Conservation (phyloP, 2,113 vertebrate genomes). For the Verasper variegatus region DNA sequence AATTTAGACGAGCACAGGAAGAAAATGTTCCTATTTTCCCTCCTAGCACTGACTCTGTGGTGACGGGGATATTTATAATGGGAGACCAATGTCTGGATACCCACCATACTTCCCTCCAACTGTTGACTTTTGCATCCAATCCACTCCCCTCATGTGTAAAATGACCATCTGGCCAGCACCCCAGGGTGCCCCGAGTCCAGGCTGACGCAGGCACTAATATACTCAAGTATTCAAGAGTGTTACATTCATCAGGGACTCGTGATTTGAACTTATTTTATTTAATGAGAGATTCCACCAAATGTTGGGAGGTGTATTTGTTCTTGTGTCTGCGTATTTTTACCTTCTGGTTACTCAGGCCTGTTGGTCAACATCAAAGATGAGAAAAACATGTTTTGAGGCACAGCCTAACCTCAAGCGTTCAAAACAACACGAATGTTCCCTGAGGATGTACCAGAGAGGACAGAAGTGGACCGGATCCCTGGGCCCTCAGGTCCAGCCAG, state of each 20-base stretch:
- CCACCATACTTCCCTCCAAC: conserved; percentile 67
- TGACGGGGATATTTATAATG: conserved; percentile 76
- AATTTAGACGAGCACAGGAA: conserved; percentile 74
- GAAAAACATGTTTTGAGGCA: conserved; percentile 38
- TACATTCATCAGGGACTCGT: conserved; percentile 2
- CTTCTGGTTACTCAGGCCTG: conserved; percentile 13
- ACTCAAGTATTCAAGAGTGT: conserved; percentile 2
- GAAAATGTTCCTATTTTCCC: conserved; percentile 75
- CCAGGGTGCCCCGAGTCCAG: conserved; percentile 2
- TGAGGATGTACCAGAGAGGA: conserved; percentile 27
- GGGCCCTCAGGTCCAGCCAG: conserved; percentile 25
- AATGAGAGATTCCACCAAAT: neutral
- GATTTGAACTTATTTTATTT: too few species aligned
- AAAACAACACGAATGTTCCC: conserved; percentile 55
- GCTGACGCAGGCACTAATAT: neutral
- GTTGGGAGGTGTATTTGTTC: conserved; percentile 9
- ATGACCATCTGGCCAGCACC: conserved; percentile 61
- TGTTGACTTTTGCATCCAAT: conserved; percentile 70
- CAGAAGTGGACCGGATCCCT: conserved; percentile 9
- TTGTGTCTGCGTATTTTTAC: conserved; percentile 52
- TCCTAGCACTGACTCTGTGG: conserved; percentile 59
- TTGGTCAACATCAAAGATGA: conserved; percentile 57
- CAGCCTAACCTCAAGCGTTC: conserved; percentile 24
- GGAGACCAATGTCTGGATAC: conserved; percentile 66
- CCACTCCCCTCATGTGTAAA: conserved; percentile 64